These are phyloP conservation scores for Orthosia cruda DNA, from an alignment of 2,888 invertebrate genomes.

Conservation along the genomic window DNA sequence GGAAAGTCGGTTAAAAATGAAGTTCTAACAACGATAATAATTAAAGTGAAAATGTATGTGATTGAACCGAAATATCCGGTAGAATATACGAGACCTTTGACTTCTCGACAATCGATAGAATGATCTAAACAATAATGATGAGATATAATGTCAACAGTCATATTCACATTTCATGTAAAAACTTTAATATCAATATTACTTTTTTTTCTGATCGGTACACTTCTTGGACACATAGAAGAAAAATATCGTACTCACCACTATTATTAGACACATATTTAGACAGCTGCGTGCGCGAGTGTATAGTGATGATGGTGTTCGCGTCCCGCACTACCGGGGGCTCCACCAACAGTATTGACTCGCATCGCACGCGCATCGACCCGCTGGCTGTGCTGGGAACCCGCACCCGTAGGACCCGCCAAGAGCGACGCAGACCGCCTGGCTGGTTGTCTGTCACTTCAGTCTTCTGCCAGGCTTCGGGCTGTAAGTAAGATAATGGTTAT, in stretches of 20 bases:
- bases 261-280: constrained; percentile 88
- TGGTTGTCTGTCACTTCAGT: constrained; percentile 82
- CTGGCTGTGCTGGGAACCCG: constrained; percentile 84
- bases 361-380: constrained; percentile 85
- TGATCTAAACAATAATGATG: too few species aligned
- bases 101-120: too few species aligned
- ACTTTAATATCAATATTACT: too few species aligned
- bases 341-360: constrained; percentile 84
- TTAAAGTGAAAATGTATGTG: too few species aligned
- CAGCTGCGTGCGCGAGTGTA: constrained; percentile 86
- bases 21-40: too few species aligned
- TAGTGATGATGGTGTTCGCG: constrained; percentile 81
- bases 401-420: constrained; percentile 85
- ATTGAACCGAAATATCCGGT: too few species aligned
- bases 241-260: constrained; percentile 75
- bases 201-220: too few species aligned
- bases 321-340: constrained; percentile 87
- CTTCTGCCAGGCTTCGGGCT: constrained; percentile 88
- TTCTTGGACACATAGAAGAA: too few species aligned
- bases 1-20: too few species aligned
- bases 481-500: constrained; percentile 39
- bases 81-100: too few species aligned
- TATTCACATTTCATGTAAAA: too few species aligned
- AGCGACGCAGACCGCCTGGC: constrained; percentile 85
- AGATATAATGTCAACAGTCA: too few species aligned